phyloP scores from a whole-genome alignment of 2,797 vertebrate species.

The Echeneis naucrates region DNA sequence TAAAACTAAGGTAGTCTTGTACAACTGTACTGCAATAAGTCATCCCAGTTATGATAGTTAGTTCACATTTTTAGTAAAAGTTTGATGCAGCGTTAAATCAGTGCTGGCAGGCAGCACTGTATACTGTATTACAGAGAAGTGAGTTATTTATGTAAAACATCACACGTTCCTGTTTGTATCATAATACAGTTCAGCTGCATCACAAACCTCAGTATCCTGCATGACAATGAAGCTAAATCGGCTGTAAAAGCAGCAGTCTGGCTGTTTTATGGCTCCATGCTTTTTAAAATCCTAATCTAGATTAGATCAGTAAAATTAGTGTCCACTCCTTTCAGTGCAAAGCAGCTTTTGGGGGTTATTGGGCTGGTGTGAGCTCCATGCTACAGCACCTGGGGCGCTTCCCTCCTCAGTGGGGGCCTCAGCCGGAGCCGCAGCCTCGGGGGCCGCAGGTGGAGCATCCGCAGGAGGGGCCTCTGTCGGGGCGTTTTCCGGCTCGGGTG shows the following conservation, averaged over 20 bases:
- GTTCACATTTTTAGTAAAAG: neutral
- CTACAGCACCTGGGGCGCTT: constrained; percentile 56
- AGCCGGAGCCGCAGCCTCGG: constrained; percentile 28
- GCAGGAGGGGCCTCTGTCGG: constrained; percentile 28
- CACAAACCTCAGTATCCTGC: neutral
- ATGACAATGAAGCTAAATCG: neutral
- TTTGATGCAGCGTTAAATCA: neutral
- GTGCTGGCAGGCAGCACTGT: neutral
- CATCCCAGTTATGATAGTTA: neutral
- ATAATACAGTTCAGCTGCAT: neutral
- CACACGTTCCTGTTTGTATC: neutral
- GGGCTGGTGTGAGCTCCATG: neutral
- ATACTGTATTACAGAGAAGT: neutral
- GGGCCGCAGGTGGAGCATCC: constrained; percentile 39
- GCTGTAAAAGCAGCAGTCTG: neutral
- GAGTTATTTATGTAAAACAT: neutral
- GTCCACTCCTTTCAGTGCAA: neutral
- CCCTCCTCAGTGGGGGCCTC: constrained; percentile 47
- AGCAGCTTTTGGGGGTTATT: neutral
- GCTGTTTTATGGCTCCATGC: neutral
- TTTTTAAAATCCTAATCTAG: neutral
- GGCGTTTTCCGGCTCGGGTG: constrained; percentile 31
- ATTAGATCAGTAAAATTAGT: neutral
- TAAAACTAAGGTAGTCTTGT: neutral
- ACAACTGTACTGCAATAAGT: neutral